Conservation (phyloP, 2,888 invertebrate species). For the Tetramorium bicarinatum region DNA sequence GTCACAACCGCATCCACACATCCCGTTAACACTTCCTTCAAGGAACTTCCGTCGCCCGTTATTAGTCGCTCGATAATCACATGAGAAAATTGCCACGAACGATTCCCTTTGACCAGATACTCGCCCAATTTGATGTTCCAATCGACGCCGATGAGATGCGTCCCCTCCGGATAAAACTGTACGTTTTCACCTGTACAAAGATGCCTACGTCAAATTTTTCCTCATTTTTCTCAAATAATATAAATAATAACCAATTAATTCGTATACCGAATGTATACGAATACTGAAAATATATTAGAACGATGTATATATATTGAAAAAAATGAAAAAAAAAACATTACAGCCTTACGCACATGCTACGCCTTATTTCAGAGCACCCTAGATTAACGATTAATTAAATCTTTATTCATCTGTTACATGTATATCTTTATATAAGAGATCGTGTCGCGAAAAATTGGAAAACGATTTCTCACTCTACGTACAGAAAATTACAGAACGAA, state of each 20-base stretch:
- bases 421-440: neutral
- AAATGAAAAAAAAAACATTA: neutral
- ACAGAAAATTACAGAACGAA: neutral
- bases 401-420: too few species aligned
- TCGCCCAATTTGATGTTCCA: slow-evolving; percentile 80
- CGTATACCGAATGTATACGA: too few species aligned
- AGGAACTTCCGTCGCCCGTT: slow-evolving; percentile 80
- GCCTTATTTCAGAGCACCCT: neutral
- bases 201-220: neutral
- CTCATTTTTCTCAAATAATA: neutral
- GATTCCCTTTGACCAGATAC: slow-evolving; percentile 78
- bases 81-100: slow-evolving; percentile 81
- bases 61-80: slow-evolving; percentile 80
- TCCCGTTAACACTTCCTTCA: slow-evolving; percentile 76
- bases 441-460: neutral
- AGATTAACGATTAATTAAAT: neutral
- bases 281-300: too few species aligned
- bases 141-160: slow-evolving; percentile 81
- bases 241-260: neutral
- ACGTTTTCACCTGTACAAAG: slow-evolving; percentile 80
- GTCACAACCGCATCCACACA: slow-evolving; percentile 82
- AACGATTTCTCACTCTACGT: neutral
- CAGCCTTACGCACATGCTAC: neutral
- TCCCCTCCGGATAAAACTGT: slow-evolving; percentile 81
- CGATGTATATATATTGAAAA: neutral